Percentiles rank a stretch among this genome's conserved stretches.
phyloP scores from a whole-genome alignment of 2,113 vertebrate genomes.

The Perca fluviatilis region DNA sequence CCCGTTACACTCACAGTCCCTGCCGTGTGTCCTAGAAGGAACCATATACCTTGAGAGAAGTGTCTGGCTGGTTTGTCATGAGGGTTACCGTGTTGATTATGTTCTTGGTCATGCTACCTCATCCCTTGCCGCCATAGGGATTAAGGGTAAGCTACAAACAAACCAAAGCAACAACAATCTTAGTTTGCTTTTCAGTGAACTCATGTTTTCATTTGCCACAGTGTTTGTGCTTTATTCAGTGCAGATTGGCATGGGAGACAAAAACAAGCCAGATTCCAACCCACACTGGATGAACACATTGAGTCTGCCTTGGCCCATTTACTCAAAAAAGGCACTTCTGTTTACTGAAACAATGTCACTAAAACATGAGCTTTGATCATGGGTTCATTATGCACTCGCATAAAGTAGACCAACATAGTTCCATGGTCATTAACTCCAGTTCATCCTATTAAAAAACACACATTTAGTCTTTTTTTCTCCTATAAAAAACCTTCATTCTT shows the following conservation, averaged over 20 bases:
- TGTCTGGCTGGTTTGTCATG: not conserved
- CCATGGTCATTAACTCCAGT: conserved; percentile 19
- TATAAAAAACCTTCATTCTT: not conserved
- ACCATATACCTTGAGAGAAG: not conserved
- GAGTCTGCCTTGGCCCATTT: conserved; percentile 39
- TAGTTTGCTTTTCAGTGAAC: conserved; percentile 10
- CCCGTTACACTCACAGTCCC: conserved; percentile 8
- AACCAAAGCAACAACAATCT: conserved; percentile 6
- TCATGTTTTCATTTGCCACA: conserved; percentile 1
- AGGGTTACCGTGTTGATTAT: not conserved
- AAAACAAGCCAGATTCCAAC: conserved; percentile 18
- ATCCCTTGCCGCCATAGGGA: not conserved
- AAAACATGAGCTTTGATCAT: conserved; percentile 43
- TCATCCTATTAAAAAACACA: conserved; percentile 24
- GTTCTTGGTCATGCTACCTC: not conserved
- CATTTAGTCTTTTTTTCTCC: not conserved
- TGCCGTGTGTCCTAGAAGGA: conserved; percentile 21
- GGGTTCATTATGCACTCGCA: conserved; percentile 21
- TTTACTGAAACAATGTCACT: conserved; percentile 37
- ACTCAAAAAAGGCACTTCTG: conserved; percentile 7
- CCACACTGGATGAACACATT: not conserved
- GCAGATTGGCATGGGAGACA: conserved; percentile 6
- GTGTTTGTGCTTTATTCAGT: conserved; percentile 18
- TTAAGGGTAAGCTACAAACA: not conserved
- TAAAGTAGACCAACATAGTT: conserved; percentile 21